These are phyloP conservation scores for Halesus radiatus DNA, from an alignment of 1,140 invertebrate species.

Conservation along the genomic window DNA sequence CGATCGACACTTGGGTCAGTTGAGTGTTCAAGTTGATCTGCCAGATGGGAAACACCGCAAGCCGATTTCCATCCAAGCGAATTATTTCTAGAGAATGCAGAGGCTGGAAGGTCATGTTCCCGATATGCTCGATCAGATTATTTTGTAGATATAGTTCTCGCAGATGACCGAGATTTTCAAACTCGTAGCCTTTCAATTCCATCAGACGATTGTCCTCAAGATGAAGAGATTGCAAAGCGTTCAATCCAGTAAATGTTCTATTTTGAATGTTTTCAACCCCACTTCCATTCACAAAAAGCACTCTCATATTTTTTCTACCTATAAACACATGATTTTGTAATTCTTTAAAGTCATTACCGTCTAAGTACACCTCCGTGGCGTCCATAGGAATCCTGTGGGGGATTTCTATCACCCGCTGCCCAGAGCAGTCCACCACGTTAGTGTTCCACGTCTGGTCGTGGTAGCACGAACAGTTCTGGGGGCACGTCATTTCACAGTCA, in stretches of 20 bases:
- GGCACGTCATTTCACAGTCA: constrained; percentile 96
- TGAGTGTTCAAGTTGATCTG: constrained; percentile 80
- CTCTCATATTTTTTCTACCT: constrained; percentile 89
- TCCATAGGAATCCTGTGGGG: constrained; percentile 93
- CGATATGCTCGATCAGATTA: constrained; percentile 84
- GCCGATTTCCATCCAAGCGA: constrained; percentile 86
- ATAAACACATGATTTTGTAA: constrained; percentile 92
- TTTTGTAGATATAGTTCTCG: constrained; percentile 90
- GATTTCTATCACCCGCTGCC: constrained; percentile 80
- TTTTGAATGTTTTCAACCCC: constrained; percentile 90
- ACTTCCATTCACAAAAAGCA: constrained; percentile 88
- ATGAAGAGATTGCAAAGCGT: constrained; percentile 84
- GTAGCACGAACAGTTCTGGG: constrained; percentile 91
- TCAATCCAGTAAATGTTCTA: constrained; percentile 91
- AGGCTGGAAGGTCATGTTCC: constrained; percentile 84
- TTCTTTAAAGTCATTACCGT: constrained; percentile 89
- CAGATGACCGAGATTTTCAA: constrained; percentile 85
- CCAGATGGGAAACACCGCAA: constrained; percentile 88
- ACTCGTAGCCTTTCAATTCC: constrained; percentile 89
- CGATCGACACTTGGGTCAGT: constrained; percentile 80
- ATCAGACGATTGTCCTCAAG: constrained; percentile 87
- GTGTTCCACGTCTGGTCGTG: constrained; percentile 93
- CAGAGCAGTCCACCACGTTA: constrained; percentile 92
- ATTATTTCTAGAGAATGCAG: constrained; percentile 85
- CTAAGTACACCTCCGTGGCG: constrained; percentile 91